Percentiles rank a stretch among this genome's conserved stretches.
Conservation (phyloP, 2,888 invertebrate genomes). For the Microchrysa polita region DNA sequence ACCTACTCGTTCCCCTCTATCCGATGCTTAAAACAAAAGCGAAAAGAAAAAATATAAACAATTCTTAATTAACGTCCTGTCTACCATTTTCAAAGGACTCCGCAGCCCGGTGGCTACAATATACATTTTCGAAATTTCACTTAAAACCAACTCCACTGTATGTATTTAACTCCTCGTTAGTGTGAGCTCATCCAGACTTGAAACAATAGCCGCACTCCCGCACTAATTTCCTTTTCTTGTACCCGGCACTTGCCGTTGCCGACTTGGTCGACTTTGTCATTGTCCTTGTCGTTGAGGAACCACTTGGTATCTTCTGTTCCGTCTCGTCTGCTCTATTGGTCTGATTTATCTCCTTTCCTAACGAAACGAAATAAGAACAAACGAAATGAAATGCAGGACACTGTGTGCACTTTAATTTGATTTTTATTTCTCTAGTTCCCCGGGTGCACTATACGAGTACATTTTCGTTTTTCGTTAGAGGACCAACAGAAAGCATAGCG, state of each 20-base stretch:
- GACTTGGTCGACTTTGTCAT: not conserved
- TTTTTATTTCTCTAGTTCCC: not conserved
- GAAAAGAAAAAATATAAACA: not conserved
- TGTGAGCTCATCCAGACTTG: not conserved
- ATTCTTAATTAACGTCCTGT: constrained; percentile 20
- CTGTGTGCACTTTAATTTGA: constrained; percentile 30
- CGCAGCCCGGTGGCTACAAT: constrained; percentile 13
- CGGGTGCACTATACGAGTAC: constrained; percentile 24
- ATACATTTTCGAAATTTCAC: constrained; percentile 29
- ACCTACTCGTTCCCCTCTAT: no score
- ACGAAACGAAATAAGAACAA: not conserved
- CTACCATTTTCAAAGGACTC: constrained; percentile 9
- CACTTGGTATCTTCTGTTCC: not conserved
- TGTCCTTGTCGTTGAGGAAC: not conserved
- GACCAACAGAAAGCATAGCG: not conserved
- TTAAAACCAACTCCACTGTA: constrained; percentile 14
- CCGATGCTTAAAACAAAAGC: not conserved
- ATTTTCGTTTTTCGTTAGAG: constrained; percentile 2
- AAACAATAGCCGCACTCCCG: constrained; percentile 36
- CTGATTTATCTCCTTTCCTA: constrained; percentile 14
- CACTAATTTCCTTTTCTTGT: constrained; percentile 40
- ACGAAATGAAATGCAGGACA: constrained; percentile 30
- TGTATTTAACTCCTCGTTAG: constrained; percentile 43
- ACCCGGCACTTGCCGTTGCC: constrained; percentile 22
- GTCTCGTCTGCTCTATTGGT: not conserved